A percentile compares a stretch with the other conserved stretches of the same genome.
Conservation (phyloP, 2,113 vertebrate genomes). For the Perca fluviatilis region DNA sequence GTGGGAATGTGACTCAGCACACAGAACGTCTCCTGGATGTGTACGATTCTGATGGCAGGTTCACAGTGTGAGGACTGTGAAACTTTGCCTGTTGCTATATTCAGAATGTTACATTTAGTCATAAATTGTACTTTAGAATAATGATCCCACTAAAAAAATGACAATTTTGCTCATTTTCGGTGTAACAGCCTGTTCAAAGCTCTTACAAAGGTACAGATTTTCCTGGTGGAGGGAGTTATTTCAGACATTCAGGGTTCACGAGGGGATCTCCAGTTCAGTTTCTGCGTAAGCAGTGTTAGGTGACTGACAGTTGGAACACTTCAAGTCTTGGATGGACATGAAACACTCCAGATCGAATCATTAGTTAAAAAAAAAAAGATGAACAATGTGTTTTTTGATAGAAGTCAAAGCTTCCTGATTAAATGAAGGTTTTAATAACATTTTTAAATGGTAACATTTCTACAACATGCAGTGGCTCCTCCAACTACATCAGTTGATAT, state of each 20-base stretch:
- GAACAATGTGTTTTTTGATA: too few species aligned
- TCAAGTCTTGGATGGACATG: neutral
- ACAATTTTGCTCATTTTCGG: neutral
- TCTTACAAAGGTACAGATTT: neutral
- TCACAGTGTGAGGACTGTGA: slow-evolving; percentile 18
- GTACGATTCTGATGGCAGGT: slow-evolving; percentile 43
- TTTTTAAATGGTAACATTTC: too few species aligned
- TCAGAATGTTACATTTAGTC: slow-evolving; percentile 27
- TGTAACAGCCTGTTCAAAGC: neutral
- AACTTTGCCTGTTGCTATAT: slow-evolving; percentile 42
- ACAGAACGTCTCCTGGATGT: slow-evolving; percentile 45
- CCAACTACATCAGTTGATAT: too few species aligned
- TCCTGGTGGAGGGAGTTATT: neutral
- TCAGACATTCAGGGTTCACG: neutral
- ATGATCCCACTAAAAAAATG: neutral
- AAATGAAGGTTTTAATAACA: too few species aligned
- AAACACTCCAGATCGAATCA: neutral
- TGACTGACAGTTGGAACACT: neutral
- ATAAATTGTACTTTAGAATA: slow-evolving; percentile 25
- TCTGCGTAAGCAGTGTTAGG: neutral
- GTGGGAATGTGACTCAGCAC: slow-evolving; percentile 66
- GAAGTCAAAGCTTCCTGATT: too few species aligned
- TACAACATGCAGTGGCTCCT: too few species aligned
- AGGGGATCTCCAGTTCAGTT: neutral
- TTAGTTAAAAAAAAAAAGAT: too few species aligned